These are phyloP conservation scores for Ceratina calcarata DNA, from an alignment of 1,140 invertebrate species.

Conservation along the genomic window DNA sequence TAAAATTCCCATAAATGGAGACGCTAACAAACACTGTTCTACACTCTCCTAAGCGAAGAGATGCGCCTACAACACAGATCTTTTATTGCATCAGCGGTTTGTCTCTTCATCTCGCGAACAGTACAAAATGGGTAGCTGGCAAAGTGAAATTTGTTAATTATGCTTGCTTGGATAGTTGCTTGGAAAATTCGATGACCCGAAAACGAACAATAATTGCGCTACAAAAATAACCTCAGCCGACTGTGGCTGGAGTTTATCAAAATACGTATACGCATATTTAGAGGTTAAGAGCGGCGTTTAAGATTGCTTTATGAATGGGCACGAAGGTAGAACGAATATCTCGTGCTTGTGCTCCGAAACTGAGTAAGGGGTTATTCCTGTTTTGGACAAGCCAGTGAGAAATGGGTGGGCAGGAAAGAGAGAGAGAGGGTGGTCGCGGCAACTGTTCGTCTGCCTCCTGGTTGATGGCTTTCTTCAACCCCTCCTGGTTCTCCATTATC, in stretches of 20 bases:
- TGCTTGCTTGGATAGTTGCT: neutral
- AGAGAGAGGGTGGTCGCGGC: conserved; percentile 38
- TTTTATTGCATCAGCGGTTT: too few relatives aligned
- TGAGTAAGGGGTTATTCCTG: conserved; percentile 48
- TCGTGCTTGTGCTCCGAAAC: conserved; percentile 51
- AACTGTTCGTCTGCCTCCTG: conserved; percentile 66
- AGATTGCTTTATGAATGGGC: conserved; percentile 59
- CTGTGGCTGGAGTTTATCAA: too few relatives aligned
- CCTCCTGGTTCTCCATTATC: conserved; percentile 41
- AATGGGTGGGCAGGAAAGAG: neutral
- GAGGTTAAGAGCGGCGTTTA: conserved; percentile 56
- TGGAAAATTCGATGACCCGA: neutral
- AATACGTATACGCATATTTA: conserved; percentile 40
- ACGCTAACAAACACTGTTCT: too few relatives aligned
- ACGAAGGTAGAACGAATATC: conserved; percentile 51
- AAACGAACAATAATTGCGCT: neutral
- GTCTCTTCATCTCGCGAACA: too few relatives aligned
- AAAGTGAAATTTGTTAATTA: neutral
- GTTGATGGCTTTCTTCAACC: conserved; percentile 63
- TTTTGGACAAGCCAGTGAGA: conserved; percentile 54
- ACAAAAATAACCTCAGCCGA: neutral
- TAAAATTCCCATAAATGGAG: too few relatives aligned
- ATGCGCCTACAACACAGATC: too few relatives aligned
- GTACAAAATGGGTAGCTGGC: too few relatives aligned
- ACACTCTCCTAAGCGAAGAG: too few relatives aligned